Evolutionary conservation across 2,888 invertebrate species (phyloP), one percentile per base, ranked within the genome.

Genomic region (Troides helena): DNA sequence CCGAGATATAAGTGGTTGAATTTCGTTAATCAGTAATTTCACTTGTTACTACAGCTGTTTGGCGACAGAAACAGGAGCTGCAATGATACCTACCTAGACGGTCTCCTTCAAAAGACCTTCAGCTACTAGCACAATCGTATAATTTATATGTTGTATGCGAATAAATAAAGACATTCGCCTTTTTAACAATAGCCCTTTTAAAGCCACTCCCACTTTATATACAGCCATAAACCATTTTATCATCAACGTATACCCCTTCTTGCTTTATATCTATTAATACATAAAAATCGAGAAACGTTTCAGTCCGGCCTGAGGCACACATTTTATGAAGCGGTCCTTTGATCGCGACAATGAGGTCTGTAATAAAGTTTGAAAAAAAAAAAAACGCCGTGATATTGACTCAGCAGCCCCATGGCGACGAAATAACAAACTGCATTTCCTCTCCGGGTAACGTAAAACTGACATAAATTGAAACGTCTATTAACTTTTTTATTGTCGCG

Each of bases 311-410:
- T 66, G 68, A 74, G 75, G 77, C 78, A 72, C 74, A 74, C 74
- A 75, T 79, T 81, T 83, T 82, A 83, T 80, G 79, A 78, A 78
- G 71, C 76, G 74, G 75, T 73, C 74, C 79, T 79, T 80, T 82
- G 81, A 82, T 81, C 80, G 78, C 75, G 75, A 78, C 77, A 78
- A 80, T 78, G 77, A 78, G 73, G 75, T 57, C 68, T 74, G 79
- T 76, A 80, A 82, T 80, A 81, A 82, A 81, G 80, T 78, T 77
- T 78, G 74, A 77, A 80, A 80, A 76, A 77, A 36, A 36, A 39
- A 74, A 74, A 78, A 83, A 83, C 84, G 80, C 79, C 82, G 80
- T 81, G 77, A 84, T 81, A 85, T 81, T 83, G 83, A 78, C 79
- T 77, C 76, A 77, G 82, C 78, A 80, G 76, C 77, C 76, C 78